phyloP scores from a whole-genome alignment of 2,797 vertebrate species.

The Platyrinchus mystaceus region DNA sequence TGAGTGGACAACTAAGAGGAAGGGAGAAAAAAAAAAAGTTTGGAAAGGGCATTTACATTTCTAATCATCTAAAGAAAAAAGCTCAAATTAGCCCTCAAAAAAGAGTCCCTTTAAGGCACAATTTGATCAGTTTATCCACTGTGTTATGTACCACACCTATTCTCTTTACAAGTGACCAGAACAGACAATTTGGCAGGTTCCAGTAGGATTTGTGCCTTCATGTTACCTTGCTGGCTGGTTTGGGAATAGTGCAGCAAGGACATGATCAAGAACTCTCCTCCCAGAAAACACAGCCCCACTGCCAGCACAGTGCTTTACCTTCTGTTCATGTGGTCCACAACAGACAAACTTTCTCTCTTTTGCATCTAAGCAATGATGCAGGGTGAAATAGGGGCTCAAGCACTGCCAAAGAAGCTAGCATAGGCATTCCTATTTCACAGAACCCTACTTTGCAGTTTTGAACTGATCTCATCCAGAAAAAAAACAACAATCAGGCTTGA shows the following conservation, averaged over 20 bases:
- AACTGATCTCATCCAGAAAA: background rate
- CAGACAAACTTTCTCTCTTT: background rate
- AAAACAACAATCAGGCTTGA: background rate
- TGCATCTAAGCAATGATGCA: too few relatives aligned
- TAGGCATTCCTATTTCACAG: background rate
- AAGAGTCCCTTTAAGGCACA: background rate
- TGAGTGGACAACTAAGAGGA: background rate
- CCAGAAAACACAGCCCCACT: background rate
- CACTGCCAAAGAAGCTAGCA: background rate
- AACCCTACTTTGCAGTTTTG: background rate
- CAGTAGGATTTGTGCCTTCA: background rate
- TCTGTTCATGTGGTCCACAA: background rate
- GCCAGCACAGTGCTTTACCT: fast-evolving
- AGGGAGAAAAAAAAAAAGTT: background rate
- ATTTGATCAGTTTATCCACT: background rate
- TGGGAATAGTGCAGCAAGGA: background rate
- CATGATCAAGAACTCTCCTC: background rate
- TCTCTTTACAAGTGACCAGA: background rate
- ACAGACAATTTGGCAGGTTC: background rate
- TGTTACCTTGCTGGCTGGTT: background rate
- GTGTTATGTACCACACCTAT: background rate
- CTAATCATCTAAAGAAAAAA: background rate
- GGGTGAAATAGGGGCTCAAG: background rate
- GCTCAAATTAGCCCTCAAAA: background rate
- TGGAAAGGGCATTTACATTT: background rate